phyloP scores from a whole-genome alignment of 2,113 vertebrate species.

The Solea solea region DNA sequence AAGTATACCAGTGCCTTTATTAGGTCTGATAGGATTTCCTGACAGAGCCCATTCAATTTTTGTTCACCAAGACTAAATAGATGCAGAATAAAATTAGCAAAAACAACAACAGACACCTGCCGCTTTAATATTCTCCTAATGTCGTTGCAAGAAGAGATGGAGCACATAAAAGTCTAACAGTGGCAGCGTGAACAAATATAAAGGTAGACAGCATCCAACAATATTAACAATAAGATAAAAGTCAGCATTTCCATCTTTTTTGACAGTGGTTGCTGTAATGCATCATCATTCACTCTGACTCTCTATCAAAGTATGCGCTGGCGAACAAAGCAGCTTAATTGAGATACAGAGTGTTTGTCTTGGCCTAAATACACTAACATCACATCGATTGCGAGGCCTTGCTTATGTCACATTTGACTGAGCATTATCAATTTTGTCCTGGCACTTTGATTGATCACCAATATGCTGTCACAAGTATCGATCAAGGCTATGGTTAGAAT shows the following conservation, averaged over 20 bases:
- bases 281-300: slow-evolving; percentile 58
- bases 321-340: slow-evolving; percentile 71
- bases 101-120: too few relatives aligned
- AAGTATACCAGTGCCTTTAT: too few relatives aligned
- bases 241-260: slow-evolving; percentile 12
- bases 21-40: too few relatives aligned
- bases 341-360: slow-evolving; percentile 76
- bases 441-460: slow-evolving; percentile 81
- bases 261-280: slow-evolving; percentile 13
- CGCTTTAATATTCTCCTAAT: too few relatives aligned
- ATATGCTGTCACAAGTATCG: slow-evolving; percentile 74
- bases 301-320: slow-evolving; percentile 60
- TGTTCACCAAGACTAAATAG: too few relatives aligned
- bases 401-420: slow-evolving; percentile 82
- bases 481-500: slow-evolving; percentile 74
- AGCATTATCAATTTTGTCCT: slow-evolving; percentile 78
- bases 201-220: slow-evolving; percentile 3
- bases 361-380: slow-evolving; percentile 59
- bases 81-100: too few relatives aligned
- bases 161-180: neutral
- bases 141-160: slow-evolving; percentile 8
- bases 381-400: slow-evolving; percentile 68
- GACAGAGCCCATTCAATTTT: too few relatives aligned
- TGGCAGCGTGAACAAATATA: slow-evolving; percentile 5
- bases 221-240: slow-evolving; percentile 2